Evolutionary conservation across 1,140 invertebrate genomes (phyloP).

Genomic region (Pomacea maculata): DNA sequence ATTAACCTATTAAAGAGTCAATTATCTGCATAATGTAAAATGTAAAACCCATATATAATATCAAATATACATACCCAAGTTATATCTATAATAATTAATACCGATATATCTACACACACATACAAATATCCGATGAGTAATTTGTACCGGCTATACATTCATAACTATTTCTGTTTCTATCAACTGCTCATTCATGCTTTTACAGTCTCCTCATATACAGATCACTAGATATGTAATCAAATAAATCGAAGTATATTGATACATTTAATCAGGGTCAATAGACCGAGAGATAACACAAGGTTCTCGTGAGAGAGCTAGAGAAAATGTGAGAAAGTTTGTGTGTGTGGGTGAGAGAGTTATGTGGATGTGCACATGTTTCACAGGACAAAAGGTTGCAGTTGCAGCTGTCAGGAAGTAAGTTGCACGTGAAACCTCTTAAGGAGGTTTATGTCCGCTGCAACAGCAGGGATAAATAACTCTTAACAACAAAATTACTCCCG

Average conservation of each 20-base stretch:
- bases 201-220: too few species aligned
- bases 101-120: not conserved
- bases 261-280: not conserved
- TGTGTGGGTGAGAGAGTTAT: not conserved
- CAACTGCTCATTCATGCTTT: too few species aligned
- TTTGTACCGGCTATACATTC: not conserved
- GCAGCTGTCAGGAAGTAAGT: too few species aligned
- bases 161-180: too few species aligned
- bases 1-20: not conserved
- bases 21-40: not conserved
- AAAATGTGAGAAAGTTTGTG: too few species aligned
- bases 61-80: too few species aligned
- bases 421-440: too few species aligned
- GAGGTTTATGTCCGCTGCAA: too few species aligned
- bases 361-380: not conserved
- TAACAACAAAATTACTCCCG: too few species aligned
- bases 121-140: not conserved
- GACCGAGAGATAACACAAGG: not conserved
- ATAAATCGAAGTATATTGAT: not conserved
- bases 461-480: too few species aligned
- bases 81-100: too few species aligned
- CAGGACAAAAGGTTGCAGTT: too few species aligned
- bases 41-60: not conserved
- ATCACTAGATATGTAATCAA: not conserved
- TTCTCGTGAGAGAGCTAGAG: not conserved